These are phyloP conservation scores for Papilio polyxenes DNA, from an alignment of 1,140 invertebrate genomes.

Conservation along the genomic window DNA sequence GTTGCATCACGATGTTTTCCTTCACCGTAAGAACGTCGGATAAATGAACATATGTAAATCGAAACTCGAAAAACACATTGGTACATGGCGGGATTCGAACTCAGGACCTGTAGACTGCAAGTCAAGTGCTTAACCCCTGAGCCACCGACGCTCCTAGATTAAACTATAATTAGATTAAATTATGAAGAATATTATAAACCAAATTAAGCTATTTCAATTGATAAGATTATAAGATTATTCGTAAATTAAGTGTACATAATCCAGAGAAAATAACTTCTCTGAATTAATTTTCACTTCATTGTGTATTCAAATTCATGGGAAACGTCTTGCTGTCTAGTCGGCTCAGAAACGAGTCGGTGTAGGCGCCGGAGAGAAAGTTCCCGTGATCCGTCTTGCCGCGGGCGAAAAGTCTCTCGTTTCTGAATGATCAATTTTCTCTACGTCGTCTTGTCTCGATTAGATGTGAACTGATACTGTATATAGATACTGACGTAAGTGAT, in stretches of 20 bases:
- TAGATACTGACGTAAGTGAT: not conserved
- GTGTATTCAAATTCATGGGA: slow-evolving; percentile 26
- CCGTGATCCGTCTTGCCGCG: slow-evolving; percentile 16
- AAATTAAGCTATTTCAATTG: not conserved
- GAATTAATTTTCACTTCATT: slow-evolving; percentile 30
- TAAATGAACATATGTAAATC: too few relatives aligned
- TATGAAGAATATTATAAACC: too few relatives aligned
- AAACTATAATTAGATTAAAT: too few relatives aligned
- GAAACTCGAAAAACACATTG: too few relatives aligned
- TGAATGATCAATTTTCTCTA: slow-evolving; percentile 28
- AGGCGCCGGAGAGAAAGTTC: slow-evolving; percentile 38
- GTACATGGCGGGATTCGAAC: too few relatives aligned
- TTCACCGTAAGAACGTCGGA: too few relatives aligned
- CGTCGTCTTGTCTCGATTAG: not conserved
- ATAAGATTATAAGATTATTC: not conserved
- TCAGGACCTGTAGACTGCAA: too few relatives aligned
- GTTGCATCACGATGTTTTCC: too few relatives aligned
- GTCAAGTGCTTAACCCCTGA: too few relatives aligned
- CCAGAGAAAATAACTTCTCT: not conserved
- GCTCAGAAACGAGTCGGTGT: slow-evolving; percentile 29
- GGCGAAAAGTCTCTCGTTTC: slow-evolving; percentile 36
- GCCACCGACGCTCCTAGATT: too few relatives aligned
- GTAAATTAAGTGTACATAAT: not conserved
- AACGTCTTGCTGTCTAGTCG: not conserved
- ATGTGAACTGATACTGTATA: not conserved